Evolutionary conservation across 1,140 invertebrate species (phyloP).

Genomic region (Saccostrea cuccullata): DNA sequence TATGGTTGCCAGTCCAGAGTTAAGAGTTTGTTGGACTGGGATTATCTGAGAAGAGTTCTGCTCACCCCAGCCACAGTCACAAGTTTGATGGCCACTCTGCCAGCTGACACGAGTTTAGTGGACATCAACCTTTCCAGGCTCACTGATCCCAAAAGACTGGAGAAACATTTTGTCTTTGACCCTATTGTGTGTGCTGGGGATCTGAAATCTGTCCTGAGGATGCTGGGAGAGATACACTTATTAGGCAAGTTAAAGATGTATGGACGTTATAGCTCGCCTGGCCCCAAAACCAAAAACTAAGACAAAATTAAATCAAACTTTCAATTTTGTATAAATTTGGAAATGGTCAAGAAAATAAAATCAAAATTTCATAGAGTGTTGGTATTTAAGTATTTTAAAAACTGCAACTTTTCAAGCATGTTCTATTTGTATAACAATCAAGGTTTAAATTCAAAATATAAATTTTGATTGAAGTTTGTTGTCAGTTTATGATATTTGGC

Average conservation of each 20-base stretch:
- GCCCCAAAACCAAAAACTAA: too few relatives aligned
- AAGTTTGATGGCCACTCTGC: constrained; percentile 3
- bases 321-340: too few relatives aligned
- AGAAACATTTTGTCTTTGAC: constrained; percentile 27
- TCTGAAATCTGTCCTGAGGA: constrained; percentile 42
- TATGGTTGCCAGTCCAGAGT: background rate
- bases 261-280: too few relatives aligned
- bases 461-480: too few relatives aligned
- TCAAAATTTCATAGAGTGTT: too few relatives aligned
- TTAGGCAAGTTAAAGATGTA: constrained; percentile 38
- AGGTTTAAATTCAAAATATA: too few relatives aligned
- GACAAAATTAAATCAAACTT: too few relatives aligned
- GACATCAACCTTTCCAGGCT: constrained; percentile 13
- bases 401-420: too few relatives aligned
- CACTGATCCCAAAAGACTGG: background rate
- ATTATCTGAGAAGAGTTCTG: constrained; percentile 4
- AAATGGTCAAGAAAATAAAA: too few relatives aligned
- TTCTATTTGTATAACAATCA: too few relatives aligned
- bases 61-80: background rate
- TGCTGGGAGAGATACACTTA: constrained; percentile 54
- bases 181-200: constrained; percentile 31
- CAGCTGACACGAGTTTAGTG: constrained; percentile 5
- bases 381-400: too few relatives aligned
- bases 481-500: too few relatives aligned
- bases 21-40: background rate